These are phyloP conservation scores for Enteromius mattozi DNA, from an alignment of 2,797 vertebrate species.

Conservation along the genomic window DNA sequence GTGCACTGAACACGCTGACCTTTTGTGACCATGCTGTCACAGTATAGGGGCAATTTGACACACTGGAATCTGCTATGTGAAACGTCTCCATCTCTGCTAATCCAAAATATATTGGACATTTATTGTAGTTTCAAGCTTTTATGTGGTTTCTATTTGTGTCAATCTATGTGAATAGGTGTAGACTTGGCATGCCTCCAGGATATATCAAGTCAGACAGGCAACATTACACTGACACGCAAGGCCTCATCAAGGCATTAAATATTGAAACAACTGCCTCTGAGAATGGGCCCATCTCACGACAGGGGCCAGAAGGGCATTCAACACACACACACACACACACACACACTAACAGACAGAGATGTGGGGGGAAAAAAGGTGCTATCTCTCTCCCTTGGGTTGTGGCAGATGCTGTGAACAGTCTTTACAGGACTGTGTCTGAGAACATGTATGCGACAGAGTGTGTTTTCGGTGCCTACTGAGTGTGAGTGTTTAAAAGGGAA, in stretches of 20 bases:
- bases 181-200: slow-evolving; percentile 47
- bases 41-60: background rate
- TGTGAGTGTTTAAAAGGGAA: slow-evolving; percentile 27
- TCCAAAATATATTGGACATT: background rate
- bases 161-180: slow-evolving; percentile 48
- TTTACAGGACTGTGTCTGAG: slow-evolving; percentile 13
- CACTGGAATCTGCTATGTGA: background rate
- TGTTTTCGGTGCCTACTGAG: background rate
- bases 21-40: background rate
- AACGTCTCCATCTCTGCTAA: background rate
- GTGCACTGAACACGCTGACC: background rate
- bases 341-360: slow-evolving; percentile 46
- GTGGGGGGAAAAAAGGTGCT: background rate
- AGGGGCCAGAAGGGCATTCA: slow-evolving; percentile 45
- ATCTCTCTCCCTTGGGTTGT: slow-evolving; percentile 16
- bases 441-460: slow-evolving; percentile 11
- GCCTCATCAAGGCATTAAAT: slow-evolving; percentile 75
- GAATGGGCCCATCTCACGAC: slow-evolving; percentile 62
- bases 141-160: slow-evolving; percentile 13
- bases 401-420: slow-evolving; percentile 30
- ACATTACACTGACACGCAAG: slow-evolving; percentile 71
- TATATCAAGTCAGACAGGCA: slow-evolving; percentile 67
- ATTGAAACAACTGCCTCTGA: slow-evolving; percentile 72
- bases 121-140: slow-evolving; percentile 8
- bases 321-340: slow-evolving; percentile 35